phyloP scores from a whole-genome alignment of 2,888 invertebrate species.

The Noctua janthe region DNA sequence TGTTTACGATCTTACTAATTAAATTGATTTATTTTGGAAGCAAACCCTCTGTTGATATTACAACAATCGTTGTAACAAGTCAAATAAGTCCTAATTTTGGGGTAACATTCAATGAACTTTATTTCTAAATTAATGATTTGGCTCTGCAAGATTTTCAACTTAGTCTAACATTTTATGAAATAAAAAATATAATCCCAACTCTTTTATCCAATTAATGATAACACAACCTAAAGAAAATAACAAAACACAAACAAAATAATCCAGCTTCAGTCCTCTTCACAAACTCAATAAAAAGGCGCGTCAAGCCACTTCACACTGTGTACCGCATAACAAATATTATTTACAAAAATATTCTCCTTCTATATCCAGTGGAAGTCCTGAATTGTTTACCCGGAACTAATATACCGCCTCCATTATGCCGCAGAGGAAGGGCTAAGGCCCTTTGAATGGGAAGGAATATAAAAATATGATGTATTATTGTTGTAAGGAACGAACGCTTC shows the following conservation, averaged over 20 bases:
- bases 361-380: conserved; percentile 63
- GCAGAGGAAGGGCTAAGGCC: conserved; percentile 65
- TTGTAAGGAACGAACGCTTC: conserved; percentile 19
- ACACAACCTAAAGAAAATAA: background rate
- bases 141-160: background rate
- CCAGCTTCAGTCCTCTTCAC: conserved; percentile 6
- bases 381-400: conserved; percentile 78
- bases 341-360: conserved; percentile 65
- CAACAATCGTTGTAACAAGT: background rate
- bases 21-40: background rate
- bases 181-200: background rate
- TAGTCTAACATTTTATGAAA: background rate
- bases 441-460: conserved; percentile 68
- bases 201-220: background rate
- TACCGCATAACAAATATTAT: conserved; percentile 60
- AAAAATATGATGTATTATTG: conserved; percentile 65
- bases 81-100: background rate
- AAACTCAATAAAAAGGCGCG: conserved; percentile 40
- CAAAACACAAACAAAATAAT: conserved; percentile 15
- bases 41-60: too few species aligned
- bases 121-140: background rate
- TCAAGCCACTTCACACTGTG: conserved; percentile 35
- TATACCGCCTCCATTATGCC: conserved; percentile 73
- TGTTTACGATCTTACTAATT: background rate
- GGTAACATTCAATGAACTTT: too few species aligned